Evolutionary conservation across 64 coral and sea anemone genomes (phyloP), one percentile per base, ranked within the genome.

Genomic region (Orbicella faveolata): DNA sequence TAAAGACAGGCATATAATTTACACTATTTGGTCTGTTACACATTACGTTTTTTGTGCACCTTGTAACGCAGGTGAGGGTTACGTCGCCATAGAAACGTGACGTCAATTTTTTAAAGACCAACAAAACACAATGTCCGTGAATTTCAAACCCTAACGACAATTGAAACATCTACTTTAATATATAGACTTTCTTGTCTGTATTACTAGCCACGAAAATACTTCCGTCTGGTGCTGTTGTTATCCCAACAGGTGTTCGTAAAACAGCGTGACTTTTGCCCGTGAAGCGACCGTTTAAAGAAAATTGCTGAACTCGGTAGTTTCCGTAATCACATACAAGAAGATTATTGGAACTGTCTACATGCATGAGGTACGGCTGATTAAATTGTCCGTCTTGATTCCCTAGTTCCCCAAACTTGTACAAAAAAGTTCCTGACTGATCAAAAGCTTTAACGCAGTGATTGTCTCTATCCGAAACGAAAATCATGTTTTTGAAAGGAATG

Each of bases 361-460:
- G 41, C 41, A 48, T 48, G 41, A 48, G 41, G 41, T 48, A 48
- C 41, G 4, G 41, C 0, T 0, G 0, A 48, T 23, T 67, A 23
- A 87, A 35, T 36, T 89, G 75, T 51, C 75, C 87, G 2, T 54
- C 26, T 35, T 26, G 63, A 79, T 75, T 79, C 88, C 48, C 75
- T 68, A 41, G 61, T 48, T 48, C 6, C 41, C 88, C 76, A 36
- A 89, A 89, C 36, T 89, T 89, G 57, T 89, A 63, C 75, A 89
- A 20, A 52, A 78, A 78, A 16, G 57, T 36, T 11, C 74, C 74
- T 30, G 75, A 78, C 26, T 36, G 39, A 79, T 89, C 55, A 79
- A 89, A 89, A 21, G 26, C 88, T 89, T 79, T 89, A 78, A 78
- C 78, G 65, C 75, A 66, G n/a, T 79, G 2, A 48, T 89, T 67